Conservation (phyloP, 2,113 vertebrate genomes). For the Hippoglossus stenolepis region DNA sequence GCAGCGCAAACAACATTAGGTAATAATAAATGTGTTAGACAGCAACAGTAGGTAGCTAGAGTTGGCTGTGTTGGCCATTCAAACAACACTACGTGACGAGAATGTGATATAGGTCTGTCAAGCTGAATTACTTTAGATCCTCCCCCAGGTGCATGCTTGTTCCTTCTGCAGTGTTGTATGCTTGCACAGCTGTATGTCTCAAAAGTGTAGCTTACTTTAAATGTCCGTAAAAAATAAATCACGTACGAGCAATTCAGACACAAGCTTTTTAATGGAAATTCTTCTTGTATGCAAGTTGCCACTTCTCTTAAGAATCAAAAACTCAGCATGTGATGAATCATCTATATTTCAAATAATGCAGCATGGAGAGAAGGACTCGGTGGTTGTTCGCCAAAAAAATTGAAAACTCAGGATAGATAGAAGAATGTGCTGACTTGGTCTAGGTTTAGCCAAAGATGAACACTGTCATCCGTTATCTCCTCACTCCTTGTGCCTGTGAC, state of each 20-base stretch:
- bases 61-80: slow-evolving; percentile 6
- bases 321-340: neutral
- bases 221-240: neutral
- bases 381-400: no score
- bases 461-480: neutral
- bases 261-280: neutral
- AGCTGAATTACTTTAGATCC: neutral
- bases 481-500: neutral
- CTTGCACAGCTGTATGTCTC: neutral
- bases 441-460: no score
- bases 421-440: no score
- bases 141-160: neutral
- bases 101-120: neutral
- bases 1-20: slow-evolving; percentile 39
- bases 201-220: neutral
- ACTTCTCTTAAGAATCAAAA: neutral
- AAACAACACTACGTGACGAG: neutral
- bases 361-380: neutral
- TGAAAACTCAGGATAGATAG: no score
- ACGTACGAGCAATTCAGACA: neutral
- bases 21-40: slow-evolving; percentile 35
- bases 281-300: neutral
- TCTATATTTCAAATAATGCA: neutral
- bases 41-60: slow-evolving; percentile 14
- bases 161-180: neutral